A percentile compares a stretch with the other conserved stretches of the same genome.
Conservation (phyloP, 1,140 invertebrate species). For the Drosophila jambulina region DNA sequence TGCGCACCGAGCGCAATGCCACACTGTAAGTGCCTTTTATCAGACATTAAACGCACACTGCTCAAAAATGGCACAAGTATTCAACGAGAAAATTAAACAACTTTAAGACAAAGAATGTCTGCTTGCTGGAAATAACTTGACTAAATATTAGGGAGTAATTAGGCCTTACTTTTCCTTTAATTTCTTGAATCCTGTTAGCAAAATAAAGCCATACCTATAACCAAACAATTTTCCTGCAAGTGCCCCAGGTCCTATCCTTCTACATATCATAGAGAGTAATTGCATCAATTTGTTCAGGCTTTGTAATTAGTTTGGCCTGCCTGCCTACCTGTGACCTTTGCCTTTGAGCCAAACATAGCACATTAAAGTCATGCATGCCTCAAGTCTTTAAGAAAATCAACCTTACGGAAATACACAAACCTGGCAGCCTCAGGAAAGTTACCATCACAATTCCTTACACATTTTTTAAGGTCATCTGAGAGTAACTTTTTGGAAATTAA, state of each 20-base stretch:
- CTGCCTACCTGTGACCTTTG: too few species aligned
- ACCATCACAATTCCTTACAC: too few species aligned
- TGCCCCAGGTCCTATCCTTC: not conserved
- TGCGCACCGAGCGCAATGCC: conserved; percentile 94
- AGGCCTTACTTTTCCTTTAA: too few species aligned
- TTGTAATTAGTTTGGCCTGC: conserved; percentile 28
- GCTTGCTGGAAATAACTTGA: too few species aligned
- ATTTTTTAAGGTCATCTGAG: not conserved
- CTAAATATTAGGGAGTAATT: too few species aligned
- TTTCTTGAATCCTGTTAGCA: too few species aligned
- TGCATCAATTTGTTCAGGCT: conserved; percentile 38
- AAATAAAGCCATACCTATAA: too few species aligned
- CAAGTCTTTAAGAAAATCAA: not conserved
- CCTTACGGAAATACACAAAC: not conserved
- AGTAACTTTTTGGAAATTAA: conserved; percentile 18
- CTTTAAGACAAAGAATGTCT: not conserved
- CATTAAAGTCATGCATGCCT: too few species aligned
- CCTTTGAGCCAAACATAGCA: not conserved
- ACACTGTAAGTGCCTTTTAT: conserved; percentile 86
- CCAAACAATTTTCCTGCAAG: not conserved
- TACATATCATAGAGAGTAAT: conserved; percentile 23
- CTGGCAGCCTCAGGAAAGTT: not conserved
- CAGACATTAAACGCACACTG: not conserved
- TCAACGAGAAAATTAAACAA: not conserved
- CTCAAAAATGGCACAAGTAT: not conserved